Base-by-base conservation (phyloP, 53 echinoderm and acorn worm species). In the Holothuria scabra region DNA sequence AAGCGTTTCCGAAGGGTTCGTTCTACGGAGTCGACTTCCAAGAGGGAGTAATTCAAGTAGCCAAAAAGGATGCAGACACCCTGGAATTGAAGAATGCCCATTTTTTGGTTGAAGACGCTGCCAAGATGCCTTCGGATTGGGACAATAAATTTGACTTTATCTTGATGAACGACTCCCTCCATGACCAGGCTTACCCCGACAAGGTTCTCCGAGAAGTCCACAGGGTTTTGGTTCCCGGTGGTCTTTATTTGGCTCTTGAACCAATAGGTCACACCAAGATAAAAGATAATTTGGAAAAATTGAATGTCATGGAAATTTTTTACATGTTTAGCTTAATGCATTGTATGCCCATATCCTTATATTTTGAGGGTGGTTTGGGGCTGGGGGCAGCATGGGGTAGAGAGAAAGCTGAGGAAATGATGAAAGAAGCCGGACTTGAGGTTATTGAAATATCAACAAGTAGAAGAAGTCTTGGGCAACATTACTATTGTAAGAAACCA, bases 351-450 rank as follows among this genome's bases (percentile, higher is more conserved):
- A 52, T 49, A 11, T 89, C 92, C 0, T 28, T 89, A 33, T 83
- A 62, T 29, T 49, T 46, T 21, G 84, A 72, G 52, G 92, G 83
- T 23, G 80, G 89, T n/a, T 12, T 55, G 5, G 92, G 86, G 3
- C 74, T 92, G 23, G 92, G 92, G n/a, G 92, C 92, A 2, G 37
- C 67, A 22, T 86, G 89, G 92, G 92, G 92, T 0, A 55, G 66
- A 21, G 92, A 92, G 78, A 83, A 79, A 23, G 89, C 89, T 19
- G 38, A 68, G 13, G 89, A 89, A 60, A 83, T 92, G 69, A 46
- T 92, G 26, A 26, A 25, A 44, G 84, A 52, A 20, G 72, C 60
- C 35, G 68, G 72, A 2, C 90, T 92, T 38, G 89, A 90, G 61
- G 64, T 90, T 6, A 3, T 16, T 70, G 1, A 22, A 16, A 11